Percentiles rank a stretch among this genome's conserved stretches.
These are phyloP conservation scores for Trissolcus brochymenae DNA, from an alignment of 2,888 invertebrate species.

Conservation along the genomic window DNA sequence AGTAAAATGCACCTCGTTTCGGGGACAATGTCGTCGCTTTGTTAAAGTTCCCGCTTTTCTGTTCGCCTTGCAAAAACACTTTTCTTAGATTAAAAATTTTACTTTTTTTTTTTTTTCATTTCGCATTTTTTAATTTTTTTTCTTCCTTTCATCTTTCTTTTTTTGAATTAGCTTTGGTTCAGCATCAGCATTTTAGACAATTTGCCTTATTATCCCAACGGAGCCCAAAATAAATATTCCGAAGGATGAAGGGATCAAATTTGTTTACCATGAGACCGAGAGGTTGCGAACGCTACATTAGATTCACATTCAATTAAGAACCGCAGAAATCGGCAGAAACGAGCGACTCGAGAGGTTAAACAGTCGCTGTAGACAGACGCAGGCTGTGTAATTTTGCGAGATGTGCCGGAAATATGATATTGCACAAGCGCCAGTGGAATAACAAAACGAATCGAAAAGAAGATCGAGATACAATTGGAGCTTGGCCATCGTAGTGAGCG, in stretches of 20 bases:
- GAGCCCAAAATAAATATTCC: slow-evolving; percentile 34
- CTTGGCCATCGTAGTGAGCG: slow-evolving; percentile 72
- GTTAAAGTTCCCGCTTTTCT: neutral
- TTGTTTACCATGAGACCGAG: slow-evolving; percentile 15
- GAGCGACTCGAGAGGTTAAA: neutral
- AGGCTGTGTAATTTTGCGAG: neutral
- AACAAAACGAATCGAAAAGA: slow-evolving; percentile 58
- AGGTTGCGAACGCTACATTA: slow-evolving; percentile 14
- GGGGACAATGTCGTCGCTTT: neutral
- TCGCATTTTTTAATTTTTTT: slow-evolving; percentile 1
- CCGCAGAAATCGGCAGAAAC: slow-evolving; percentile 20
- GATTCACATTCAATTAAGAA: slow-evolving; percentile 39
- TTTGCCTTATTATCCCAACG: slow-evolving; percentile 27
- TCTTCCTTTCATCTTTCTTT: no score
- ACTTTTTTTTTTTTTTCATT: neutral
- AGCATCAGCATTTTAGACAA: slow-evolving; percentile 47
- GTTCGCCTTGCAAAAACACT: no score
- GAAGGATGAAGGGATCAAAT: slow-evolving; percentile 22
- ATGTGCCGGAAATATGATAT: slow-evolving; percentile 22
- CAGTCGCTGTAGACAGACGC: slow-evolving; percentile 14
- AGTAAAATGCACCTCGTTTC: slow-evolving; percentile 5
- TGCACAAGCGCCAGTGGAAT: slow-evolving; percentile 15
- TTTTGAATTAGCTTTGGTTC: slow-evolving; percentile 19
- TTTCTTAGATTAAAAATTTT: no score
- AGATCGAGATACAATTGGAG: slow-evolving; percentile 72